Percentiles rank a stretch among this genome's conserved stretches.
These are phyloP conservation scores for Porites cylindrica DNA, from an alignment of 92 coral and sea anemone species.

Conservation along the genomic window DNA sequence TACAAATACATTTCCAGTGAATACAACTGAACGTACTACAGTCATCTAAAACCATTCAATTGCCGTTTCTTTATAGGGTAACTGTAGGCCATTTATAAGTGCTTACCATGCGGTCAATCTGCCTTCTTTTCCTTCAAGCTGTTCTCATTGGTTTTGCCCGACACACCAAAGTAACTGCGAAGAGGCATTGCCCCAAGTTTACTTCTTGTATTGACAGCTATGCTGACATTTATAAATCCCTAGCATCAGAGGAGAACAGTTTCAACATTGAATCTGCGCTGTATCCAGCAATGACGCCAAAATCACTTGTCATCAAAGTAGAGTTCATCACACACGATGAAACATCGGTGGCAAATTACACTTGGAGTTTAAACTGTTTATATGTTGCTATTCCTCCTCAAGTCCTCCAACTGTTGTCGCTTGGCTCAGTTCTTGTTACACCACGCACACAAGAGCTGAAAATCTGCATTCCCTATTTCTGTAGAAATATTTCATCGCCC, in stretches of 20 bases:
- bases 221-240: background rate
- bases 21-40: too few species aligned
- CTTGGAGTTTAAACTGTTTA: background rate
- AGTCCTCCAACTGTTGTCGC: background rate
- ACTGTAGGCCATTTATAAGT: too few species aligned
- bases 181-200: background rate
- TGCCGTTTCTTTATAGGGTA: too few species aligned
- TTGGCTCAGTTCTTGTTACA: slow-evolving; percentile 2
- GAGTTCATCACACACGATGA: background rate
- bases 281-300: background rate
- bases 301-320: background rate
- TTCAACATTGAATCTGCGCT: slow-evolving; percentile 21
- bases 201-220: background rate
- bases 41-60: too few species aligned
- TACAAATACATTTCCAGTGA: too few species aligned
- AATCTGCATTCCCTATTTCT: background rate
- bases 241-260: slow-evolving; percentile 5
- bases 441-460: background rate
- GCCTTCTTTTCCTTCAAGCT: too few species aligned
- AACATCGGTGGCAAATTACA: background rate
- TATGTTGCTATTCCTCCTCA: background rate
- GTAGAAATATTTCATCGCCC: background rate
- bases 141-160: background rate
- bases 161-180: background rate
- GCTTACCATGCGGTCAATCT: too few species aligned